Evolutionary conservation across 2,797 vertebrate species (phyloP), one percentile per base, ranked within the genome.

Genomic region (Neoniphon sammara): DNA sequence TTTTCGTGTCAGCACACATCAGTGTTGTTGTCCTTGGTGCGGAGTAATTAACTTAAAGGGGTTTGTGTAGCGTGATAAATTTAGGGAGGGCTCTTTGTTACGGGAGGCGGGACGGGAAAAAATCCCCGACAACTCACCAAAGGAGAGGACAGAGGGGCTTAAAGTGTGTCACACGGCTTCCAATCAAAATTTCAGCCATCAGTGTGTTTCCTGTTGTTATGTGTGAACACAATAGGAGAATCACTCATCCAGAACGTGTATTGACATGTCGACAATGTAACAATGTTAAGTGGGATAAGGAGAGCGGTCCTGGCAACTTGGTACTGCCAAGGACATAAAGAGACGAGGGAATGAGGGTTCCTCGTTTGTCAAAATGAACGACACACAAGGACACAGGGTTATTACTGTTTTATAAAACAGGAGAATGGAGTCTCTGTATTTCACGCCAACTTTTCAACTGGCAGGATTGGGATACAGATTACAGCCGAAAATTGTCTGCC

Each of bases 11-110:
- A 92, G 82, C 81, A 60, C 84, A 47, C 88, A 92, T 93, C 87
- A 89, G 68, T 63, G 81, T 91, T 91, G 91, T 92, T 91, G 90
- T 91, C 88, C 83, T 84, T 63, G 66, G 71, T 79, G 65, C 72
- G 0, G 84, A 81, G 79, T 92, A 91, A 93, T 94, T 91, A 90
- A 92, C 89, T 89, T 92, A 91, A 92, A 92, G 87, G 87, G 88
- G 79, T 90, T 89, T 85, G 73, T 91, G 79, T 90, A 89, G 85
- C 84, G 83, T 92, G 91, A 90, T 91, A 75, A 78, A 90, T 92
- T 91, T 84, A 84, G 87, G 84, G 83, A 27, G 81, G 79, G 73
- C 36, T 88, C 88, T 92, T 93, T 92, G 85, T 91, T 85, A 67
- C 14, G 9, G 66, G 73, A 70, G 82, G 69, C 25, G 46, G 55